These are phyloP conservation scores for Hyla sarda DNA, from an alignment of 2,113 vertebrate species.

Conservation along the genomic window DNA sequence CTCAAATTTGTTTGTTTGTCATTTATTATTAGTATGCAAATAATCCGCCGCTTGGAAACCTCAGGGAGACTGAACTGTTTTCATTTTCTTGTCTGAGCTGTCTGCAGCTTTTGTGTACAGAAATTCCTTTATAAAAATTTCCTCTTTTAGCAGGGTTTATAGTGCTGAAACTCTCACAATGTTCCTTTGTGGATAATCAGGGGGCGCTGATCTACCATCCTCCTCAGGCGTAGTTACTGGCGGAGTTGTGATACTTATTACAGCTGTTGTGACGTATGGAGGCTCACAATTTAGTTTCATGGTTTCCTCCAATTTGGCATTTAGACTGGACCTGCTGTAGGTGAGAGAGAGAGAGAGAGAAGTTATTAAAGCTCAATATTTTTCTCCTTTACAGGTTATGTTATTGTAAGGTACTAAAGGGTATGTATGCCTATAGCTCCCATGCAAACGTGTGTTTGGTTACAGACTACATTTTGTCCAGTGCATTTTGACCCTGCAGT, in stretches of 20 bases:
- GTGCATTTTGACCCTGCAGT: too few species aligned
- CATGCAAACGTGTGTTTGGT: not conserved
- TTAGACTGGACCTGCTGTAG: slow-evolving; percentile 90
- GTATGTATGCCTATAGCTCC: not conserved
- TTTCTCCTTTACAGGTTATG: not conserved
- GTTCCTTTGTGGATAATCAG: slow-evolving; percentile 83
- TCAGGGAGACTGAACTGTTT: slow-evolving; percentile 57
- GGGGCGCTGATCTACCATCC: slow-evolving; percentile 77
- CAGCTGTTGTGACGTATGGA: slow-evolving; percentile 87
- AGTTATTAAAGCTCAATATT: not conserved
- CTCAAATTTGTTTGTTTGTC: slow-evolving; percentile 31
- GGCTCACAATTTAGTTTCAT: slow-evolving; percentile 91
- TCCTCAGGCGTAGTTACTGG: slow-evolving; percentile 82
- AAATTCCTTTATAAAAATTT: slow-evolving; percentile 57
- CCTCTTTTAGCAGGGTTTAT: slow-evolving; percentile 74
- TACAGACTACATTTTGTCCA: not conserved
- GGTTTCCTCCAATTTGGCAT: slow-evolving; percentile 91
- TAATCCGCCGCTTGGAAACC: slow-evolving; percentile 60
- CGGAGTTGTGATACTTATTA: slow-evolving; percentile 88
- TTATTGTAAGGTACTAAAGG: not conserved
- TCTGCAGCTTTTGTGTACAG: slow-evolving; percentile 63
- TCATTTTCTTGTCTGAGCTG: slow-evolving; percentile 62
- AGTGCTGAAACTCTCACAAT: slow-evolving; percentile 93
- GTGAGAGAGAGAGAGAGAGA: not conserved
- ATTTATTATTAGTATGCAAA: slow-evolving; percentile 61